These are phyloP conservation scores for Ooceraea biroi DNA, from an alignment of 1,140 invertebrate genomes.

Conservation along the genomic window DNA sequence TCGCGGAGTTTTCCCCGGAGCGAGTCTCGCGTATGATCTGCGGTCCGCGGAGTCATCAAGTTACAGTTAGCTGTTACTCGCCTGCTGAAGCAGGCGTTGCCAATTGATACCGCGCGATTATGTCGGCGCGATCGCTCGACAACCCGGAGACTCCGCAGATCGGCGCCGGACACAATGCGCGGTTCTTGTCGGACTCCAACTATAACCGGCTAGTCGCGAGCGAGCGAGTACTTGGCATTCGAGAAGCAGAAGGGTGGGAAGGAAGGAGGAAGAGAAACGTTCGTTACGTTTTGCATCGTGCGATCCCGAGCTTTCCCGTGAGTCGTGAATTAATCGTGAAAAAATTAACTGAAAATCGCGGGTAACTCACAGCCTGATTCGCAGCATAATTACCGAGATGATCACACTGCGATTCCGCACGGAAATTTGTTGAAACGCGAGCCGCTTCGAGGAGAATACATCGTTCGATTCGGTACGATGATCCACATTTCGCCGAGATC, in stretches of 20 bases:
- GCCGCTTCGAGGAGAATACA: no score
- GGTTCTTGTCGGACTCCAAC: slow-evolving; percentile 36
- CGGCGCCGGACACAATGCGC: slow-evolving; percentile 36
- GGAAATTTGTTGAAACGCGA: no score
- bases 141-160: slow-evolving; percentile 45
- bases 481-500: no score
- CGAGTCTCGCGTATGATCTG: slow-evolving; percentile 78
- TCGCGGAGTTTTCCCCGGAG: slow-evolving; percentile 70
- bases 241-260: slow-evolving; percentile 24
- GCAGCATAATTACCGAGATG: no score
- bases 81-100: slow-evolving; percentile 77
- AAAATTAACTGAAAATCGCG: no score
- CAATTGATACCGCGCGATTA: slow-evolving; percentile 82
- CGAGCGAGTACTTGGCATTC: slow-evolving; percentile 29
- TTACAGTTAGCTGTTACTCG: slow-evolving; percentile 78
- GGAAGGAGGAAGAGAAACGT: slow-evolving; percentile 33
- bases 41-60: slow-evolving; percentile 80
- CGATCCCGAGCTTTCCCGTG: slow-evolving; percentile 1
- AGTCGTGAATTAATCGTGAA: no score
- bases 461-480: no score
- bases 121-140: slow-evolving; percentile 75
- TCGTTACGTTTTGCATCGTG: not conserved
- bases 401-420: no score
- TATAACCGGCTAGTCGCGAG: slow-evolving; percentile 22
- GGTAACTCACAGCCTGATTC: no score